Base-by-base conservation (phyloP, 2,888 invertebrate species). In the Leptinotarsa rubiginosa region DNA sequence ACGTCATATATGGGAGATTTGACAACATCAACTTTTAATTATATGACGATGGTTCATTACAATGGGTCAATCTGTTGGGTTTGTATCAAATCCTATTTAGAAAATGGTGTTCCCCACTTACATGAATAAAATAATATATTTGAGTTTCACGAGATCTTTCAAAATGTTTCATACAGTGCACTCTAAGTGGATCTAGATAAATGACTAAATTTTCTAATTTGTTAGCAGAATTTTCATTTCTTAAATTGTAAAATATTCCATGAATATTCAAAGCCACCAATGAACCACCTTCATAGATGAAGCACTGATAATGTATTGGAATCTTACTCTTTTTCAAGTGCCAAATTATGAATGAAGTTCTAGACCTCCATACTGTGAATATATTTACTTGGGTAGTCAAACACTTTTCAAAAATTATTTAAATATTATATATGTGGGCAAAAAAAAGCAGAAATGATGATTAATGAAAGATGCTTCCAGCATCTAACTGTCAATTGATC, bases 341-440 rank as follows among this genome's bases (percentile, higher is more conserved):
- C 13, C 22, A 41, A 31, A 62, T 62, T 31, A 25, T 62, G 62
- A 41, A 31, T 62, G 62, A 31, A 62, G 62, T 62, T 31, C 31
- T 62, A 62, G 31, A 31, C 41, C 62, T 62, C n/a, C 5, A 62
- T 62, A 31, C 62, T 25, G 16, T n/a, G 1, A 31, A 41, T 62
- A 1, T 62, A 7, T 62, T 25, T 15, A 13, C 16, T 20, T 56
- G 22, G 31, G 62, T 62, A 62, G 62, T 41, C n/a, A 31, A 62
- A 16, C 62, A 62, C 31, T 31, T 31, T 31, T 31, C 1, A 31
- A 31, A 31, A 31, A 41, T 41, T 41, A 41, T 41, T 41, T 10
- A 2, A 41, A 5, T 41, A 41, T 41, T 41, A 41, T 3, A 31
- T 41, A 41, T 41, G 10, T 41, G 12, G 41, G 0, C 16, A 50